Conservation (phyloP, 1,140 invertebrate species). For the Parasteatoda tepidariorum region DNA sequence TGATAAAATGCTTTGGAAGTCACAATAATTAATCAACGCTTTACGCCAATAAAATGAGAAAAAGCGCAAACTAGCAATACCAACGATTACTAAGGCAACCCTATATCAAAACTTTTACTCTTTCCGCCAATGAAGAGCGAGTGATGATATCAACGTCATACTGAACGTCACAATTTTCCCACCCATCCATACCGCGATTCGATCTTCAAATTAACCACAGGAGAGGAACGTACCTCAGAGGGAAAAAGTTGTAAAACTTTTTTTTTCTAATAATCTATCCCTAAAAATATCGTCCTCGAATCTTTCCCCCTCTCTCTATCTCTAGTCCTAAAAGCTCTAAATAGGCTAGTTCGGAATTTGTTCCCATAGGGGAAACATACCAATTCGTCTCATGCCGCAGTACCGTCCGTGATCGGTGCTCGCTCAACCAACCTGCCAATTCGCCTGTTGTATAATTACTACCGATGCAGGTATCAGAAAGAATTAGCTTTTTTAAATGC, state of each 20-base stretch:
- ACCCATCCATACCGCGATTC: conserved; percentile 32
- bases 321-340: conserved; percentile 25
- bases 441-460: neutral
- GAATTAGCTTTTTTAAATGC: neutral
- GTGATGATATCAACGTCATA: neutral
- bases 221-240: conserved; percentile 12
- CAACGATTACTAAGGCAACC: neutral
- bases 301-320: neutral
- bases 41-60: neutral
- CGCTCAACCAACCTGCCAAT: neutral
- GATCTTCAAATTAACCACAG: conserved; percentile 39
- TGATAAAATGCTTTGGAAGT: too few species aligned
- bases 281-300: conserved; percentile 17
- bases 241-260: conserved; percentile 29
- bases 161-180: conserved; percentile 28
- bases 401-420: neutral
- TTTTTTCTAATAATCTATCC: conserved; percentile 1
- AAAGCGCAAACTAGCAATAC: neutral
- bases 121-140: neutral
- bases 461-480: neutral
- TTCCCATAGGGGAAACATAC: conserved; percentile 44
- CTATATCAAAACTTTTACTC: conserved; percentile 26
- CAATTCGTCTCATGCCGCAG: conserved; percentile 33
- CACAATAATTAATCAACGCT: too few species aligned
- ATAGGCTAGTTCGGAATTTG: conserved; percentile 35